Conservation (phyloP, 2,113 vertebrate genomes). For the Oenanthe oenanthe region DNA sequence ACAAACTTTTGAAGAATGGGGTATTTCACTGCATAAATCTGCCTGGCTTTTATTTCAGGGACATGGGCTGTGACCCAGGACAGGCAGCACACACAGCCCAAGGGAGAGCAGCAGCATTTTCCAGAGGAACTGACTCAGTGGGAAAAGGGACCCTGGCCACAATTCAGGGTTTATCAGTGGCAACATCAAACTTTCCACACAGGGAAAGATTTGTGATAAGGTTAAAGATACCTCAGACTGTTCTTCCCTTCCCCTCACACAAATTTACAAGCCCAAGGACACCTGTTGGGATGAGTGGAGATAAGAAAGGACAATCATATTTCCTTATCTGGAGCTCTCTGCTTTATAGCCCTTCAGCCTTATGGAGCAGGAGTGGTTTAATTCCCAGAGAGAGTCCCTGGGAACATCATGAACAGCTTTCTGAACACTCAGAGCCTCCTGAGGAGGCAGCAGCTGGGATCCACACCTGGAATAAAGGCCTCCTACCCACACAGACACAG, state of each 20-base stretch:
- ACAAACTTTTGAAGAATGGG: not conserved
- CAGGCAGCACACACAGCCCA: not conserved
- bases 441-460: not conserved
- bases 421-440: not conserved
- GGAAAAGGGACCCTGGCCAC: not conserved
- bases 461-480: not conserved
- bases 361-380: not conserved
- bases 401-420: not conserved
- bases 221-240: slow-evolving; percentile 5
- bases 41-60: not conserved
- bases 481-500: not conserved
- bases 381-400: not conserved
- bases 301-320: slow-evolving; percentile 2
- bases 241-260: not conserved
- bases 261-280: slow-evolving; percentile 28
- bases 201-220: not conserved
- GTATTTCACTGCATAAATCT: not conserved
- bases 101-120: not conserved
- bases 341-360: not conserved
- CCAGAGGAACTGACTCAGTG: not conserved
- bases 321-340: slow-evolving; percentile 15
- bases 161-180: not conserved
- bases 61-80: not conserved
- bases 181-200: rapidly evolving
- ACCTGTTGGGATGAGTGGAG: not conserved